Evolutionary conservation across 2,888 invertebrate species (phyloP).

Genomic region (Drosophila emarginata): DNA sequence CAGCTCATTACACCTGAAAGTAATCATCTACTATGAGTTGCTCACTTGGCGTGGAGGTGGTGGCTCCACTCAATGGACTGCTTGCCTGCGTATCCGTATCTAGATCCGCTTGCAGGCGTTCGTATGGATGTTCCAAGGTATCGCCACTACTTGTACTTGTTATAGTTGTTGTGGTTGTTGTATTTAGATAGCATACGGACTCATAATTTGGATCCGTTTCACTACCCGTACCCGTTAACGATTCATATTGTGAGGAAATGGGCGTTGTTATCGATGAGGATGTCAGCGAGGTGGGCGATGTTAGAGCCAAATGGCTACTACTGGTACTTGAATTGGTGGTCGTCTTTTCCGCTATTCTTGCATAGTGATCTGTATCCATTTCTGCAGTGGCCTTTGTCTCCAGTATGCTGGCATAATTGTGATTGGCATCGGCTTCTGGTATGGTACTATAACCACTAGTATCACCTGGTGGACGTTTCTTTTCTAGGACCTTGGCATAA

Average conservation of each 20-base stretch:
- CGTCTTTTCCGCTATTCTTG: constrained; percentile 69
- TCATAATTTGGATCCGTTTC: constrained; percentile 93
- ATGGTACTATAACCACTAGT: constrained; percentile 80
- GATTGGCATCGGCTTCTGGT: constrained; percentile 75
- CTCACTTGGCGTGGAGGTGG: constrained; percentile 65
- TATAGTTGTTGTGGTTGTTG: constrained; percentile 39
- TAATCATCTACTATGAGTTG: constrained; percentile 82
- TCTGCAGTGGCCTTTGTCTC: constrained; percentile 74
- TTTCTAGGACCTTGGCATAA: constrained; percentile 82
- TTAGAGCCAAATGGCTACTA: constrained; percentile 48
- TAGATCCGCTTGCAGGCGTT: constrained; percentile 82
- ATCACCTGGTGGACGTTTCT: constrained; percentile 67
- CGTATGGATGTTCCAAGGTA: constrained; percentile 87
- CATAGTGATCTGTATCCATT: constrained; percentile 76
- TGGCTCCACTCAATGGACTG: constrained; percentile 51
- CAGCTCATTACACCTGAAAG: constrained; percentile 81
- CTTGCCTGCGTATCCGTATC: constrained; percentile 74
- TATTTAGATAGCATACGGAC: constrained; percentile 89
- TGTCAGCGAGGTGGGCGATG: constrained; percentile 71
- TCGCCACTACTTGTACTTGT: constrained; percentile 48
- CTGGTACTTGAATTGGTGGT: constrained; percentile 23
- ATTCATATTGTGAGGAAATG: constrained; percentile 90
- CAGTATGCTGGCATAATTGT: constrained; percentile 81
- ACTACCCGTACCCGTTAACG: constrained; percentile 89
- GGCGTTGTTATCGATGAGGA: constrained; percentile 79